A percentile compares a stretch with the other conserved stretches of the same genome.
Evolutionary conservation across 2,113 vertebrate species (phyloP).

Genomic region (Alethe diademata): DNA sequence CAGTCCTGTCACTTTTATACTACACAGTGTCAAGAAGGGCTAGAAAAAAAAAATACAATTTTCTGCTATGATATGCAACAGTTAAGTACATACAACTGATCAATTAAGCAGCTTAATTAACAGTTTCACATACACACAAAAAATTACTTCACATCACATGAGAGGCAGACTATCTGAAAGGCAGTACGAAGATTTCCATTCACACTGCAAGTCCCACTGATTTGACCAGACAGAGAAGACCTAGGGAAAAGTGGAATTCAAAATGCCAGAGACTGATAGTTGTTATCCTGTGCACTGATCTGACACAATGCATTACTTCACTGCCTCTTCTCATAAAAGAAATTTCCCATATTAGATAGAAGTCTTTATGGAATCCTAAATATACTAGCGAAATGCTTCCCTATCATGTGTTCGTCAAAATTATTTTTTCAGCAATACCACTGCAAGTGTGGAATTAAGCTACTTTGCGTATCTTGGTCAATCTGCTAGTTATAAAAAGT

Average conservation of each 20-base stretch:
- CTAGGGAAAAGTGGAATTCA: not conserved
- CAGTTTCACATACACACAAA: not conserved
- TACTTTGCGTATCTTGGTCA: not conserved
- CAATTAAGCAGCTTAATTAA: not conserved
- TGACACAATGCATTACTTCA: not conserved
- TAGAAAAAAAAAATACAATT: not conserved
- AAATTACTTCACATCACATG: not conserved
- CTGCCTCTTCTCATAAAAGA: not conserved
- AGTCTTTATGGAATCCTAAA: not conserved
- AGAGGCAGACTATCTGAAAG: not conserved
- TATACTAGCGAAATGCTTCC: not conserved
- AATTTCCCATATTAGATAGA: not conserved
- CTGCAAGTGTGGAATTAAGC: not conserved
- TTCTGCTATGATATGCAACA: not conserved
- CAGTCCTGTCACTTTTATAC: not conserved
- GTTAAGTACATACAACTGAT: not conserved
- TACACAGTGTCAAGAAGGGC: not conserved
- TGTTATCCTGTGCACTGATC: not conserved
- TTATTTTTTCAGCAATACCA: not conserved
- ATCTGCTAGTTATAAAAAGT: not conserved
- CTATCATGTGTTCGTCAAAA: not conserved
- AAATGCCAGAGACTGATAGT: not conserved
- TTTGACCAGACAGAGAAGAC: not conserved
- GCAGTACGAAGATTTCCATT: not conserved
- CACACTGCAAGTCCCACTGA: not conserved